Conservation (phyloP, 2,888 invertebrate genomes). For the Meiosimyza platycephala region DNA sequence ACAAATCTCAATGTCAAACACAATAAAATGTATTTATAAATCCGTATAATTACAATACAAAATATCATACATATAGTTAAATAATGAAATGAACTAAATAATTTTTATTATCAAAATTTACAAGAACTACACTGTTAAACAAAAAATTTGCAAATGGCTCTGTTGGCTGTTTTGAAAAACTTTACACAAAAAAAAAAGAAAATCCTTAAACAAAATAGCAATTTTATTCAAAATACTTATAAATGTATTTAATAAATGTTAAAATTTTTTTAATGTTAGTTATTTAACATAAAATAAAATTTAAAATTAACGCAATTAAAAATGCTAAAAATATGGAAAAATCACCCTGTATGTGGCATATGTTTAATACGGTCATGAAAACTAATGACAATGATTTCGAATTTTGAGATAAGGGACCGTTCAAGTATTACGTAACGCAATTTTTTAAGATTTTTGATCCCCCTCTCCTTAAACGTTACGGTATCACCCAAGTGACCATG, state of each 20-base stretch:
- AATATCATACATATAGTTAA: slow-evolving; percentile 1
- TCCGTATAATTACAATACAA: neutral
- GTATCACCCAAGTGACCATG: too few relatives aligned
- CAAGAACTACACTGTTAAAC: too few relatives aligned
- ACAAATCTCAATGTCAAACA: slow-evolving; percentile 23
- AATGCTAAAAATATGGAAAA: neutral
- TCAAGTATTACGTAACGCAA: too few relatives aligned
- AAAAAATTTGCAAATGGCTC: slow-evolving; percentile 22
- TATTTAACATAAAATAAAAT: slow-evolving; percentile 26
- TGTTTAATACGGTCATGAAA: too few relatives aligned
- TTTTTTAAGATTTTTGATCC: too few relatives aligned
- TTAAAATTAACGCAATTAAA: slow-evolving; percentile 6
- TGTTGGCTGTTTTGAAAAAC: slow-evolving; percentile 40
- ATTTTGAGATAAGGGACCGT: too few relatives aligned
- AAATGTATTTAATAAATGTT: slow-evolving; percentile 20
- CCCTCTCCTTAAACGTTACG: too few relatives aligned
- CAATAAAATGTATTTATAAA: neutral
- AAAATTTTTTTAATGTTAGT: slow-evolving; percentile 33
- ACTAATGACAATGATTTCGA: too few relatives aligned
- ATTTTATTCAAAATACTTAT: slow-evolving; percentile 1
- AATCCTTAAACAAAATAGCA: slow-evolving; percentile 16
- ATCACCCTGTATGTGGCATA: too few relatives aligned
- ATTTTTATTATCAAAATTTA: too few relatives aligned
- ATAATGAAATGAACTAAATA: neutral
- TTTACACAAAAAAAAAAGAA: slow-evolving; percentile 14